These are phyloP conservation scores for Sylvilagus bachmani DNA, from an alignment of 2,113 vertebrate genomes.

Conservation along the genomic window DNA sequence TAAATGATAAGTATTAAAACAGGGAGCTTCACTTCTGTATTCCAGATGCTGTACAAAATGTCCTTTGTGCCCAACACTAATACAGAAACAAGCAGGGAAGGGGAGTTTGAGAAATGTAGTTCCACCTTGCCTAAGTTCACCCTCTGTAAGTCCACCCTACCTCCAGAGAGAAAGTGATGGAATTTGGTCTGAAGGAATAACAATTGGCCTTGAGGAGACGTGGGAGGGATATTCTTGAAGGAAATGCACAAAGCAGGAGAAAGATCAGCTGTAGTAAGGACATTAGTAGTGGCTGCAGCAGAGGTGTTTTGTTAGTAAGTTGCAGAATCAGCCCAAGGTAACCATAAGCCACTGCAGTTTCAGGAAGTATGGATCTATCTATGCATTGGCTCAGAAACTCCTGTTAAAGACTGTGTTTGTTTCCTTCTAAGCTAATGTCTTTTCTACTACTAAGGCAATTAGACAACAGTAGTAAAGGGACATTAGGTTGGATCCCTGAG, in stretches of 20 bases:
- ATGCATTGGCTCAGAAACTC: not conserved
- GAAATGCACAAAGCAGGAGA: not conserved
- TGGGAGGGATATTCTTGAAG: not conserved
- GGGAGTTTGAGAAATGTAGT: not conserved
- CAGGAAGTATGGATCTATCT: not conserved
- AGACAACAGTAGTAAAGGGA: not conserved
- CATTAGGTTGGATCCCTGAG: not conserved
- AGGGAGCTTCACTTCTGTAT: not conserved
- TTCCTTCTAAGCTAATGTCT: not conserved
- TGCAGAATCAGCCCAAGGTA: not conserved
- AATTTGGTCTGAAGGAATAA: not conserved
- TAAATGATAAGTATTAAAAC: not conserved
- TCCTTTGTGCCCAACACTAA: not conserved
- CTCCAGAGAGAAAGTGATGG: not conserved
- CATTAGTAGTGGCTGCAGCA: not conserved
- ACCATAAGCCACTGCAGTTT: not conserved
- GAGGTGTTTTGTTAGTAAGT: not conserved
- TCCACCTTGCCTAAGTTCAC: not conserved
- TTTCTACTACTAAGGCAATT: not conserved
- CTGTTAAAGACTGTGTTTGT: constrained; percentile 35
- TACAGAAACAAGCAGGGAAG: not conserved
- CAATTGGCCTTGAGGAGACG: not conserved
- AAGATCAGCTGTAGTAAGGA: not conserved
- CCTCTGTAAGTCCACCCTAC: not conserved
- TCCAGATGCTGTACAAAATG: not conserved